These are phyloP conservation scores for Heliopora coerulea DNA, from an alignment of 92 coral and sea anemone genomes.

Conservation along the genomic window DNA sequence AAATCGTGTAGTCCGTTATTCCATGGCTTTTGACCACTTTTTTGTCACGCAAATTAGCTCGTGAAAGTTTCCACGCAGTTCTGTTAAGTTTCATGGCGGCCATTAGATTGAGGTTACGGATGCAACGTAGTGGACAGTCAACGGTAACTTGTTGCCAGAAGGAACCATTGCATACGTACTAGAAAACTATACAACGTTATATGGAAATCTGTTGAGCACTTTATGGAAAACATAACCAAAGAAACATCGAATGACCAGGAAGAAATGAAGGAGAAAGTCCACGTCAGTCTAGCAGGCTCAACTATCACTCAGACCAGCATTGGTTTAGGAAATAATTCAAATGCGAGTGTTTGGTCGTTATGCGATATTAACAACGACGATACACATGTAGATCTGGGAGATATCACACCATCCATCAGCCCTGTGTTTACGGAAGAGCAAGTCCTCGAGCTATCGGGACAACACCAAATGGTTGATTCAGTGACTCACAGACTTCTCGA, in stretches of 20 bases:
- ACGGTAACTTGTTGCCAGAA: not conserved
- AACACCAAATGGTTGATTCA: conserved; percentile 41
- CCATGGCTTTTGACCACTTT: not conserved
- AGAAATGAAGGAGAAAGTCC: conserved; percentile 35
- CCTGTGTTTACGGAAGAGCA: conserved; percentile 97
- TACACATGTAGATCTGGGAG: conserved; percentile 69
- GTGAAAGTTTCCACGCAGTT: not conserved
- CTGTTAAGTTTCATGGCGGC: not conserved
- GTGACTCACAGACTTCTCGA: conserved; percentile 16
- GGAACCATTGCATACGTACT: not conserved
- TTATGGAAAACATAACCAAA: conserved; percentile 1
- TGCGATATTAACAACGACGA: conserved; percentile 29
- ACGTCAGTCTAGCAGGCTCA: conserved; percentile 18
- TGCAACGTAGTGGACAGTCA: not conserved
- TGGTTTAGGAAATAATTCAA: conserved; percentile 17
- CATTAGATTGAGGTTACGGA: not conserved
- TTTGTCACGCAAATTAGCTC: not conserved
- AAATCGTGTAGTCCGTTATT: too few species aligned
- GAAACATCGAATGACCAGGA: not conserved
- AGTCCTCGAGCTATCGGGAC: conserved; percentile 77
- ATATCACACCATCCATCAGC: conserved; percentile 91
- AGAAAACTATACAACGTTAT: not conserved
- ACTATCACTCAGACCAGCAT: not conserved
- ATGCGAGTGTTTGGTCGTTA: conserved; percentile 38
- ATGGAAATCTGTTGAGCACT: not conserved